Evolutionary conservation across 2,888 invertebrate genomes (phyloP), one percentile per base, ranked within the genome.

Genomic region (Protodeltote pygarga): DNA sequence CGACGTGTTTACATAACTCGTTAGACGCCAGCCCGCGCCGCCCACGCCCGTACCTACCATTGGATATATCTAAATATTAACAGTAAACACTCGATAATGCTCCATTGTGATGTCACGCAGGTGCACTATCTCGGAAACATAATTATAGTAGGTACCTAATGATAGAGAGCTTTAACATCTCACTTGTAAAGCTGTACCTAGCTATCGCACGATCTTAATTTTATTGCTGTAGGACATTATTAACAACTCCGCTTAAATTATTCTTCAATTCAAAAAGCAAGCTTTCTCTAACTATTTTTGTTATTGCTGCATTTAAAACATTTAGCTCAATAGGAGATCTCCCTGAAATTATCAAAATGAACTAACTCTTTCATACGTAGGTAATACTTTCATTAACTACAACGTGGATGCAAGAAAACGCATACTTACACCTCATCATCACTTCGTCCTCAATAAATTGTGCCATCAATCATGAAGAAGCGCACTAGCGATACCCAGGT

Each of bases 1-100:
- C 61, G 51, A 41, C 65, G 49, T 89, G 89, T 89, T 89, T 87
- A 87, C 87, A 85, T 83, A 88, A 85, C 87, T 87, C 77, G 89
- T 90, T 89, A 90, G 86, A 77, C 72, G 77, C 75, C 73, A 68
- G 71, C 73, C 73, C 73, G 83, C 81, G 72, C 73, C 77, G 85
- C 88, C 88, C 79, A 87, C 89, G 77, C 78, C 63, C 53, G 61
- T 44, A 46, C 50, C 61, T 50, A 48, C 62, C 73, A 78, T 80
- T 81, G 81, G 79, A 75, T 77, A 75, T 78, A 78, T 75, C 78
- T 75, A 75, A 79, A 79, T 78, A 78, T 79, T 78, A 82, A 81
- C 79, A 66, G 79, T 77, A 81, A 82, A 83, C 79, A 83, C 79
- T 85, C 77, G 75, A 82, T 83, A 79, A 80, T 79, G 73, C 65